These are phyloP conservation scores for Microtus pennsylvanicus DNA, from an alignment of 2,113 vertebrate genomes.

Conservation along the genomic window DNA sequence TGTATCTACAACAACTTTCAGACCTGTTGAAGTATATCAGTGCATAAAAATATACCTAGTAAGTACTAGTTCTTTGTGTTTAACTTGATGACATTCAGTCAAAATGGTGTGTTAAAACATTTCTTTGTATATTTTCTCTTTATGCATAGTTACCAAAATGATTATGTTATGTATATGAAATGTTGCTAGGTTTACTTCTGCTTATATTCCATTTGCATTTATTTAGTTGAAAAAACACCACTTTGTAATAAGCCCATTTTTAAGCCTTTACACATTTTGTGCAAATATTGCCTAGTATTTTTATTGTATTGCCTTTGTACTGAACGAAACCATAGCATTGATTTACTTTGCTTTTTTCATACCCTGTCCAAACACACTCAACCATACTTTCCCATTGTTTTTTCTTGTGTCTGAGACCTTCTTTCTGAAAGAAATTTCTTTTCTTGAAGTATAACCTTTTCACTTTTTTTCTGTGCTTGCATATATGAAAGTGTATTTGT, in stretches of 20 bases:
- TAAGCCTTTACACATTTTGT: neutral
- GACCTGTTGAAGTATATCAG: neutral
- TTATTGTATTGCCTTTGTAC: neutral
- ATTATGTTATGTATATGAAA: neutral
- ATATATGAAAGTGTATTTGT: neutral
- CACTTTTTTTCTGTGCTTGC: neutral
- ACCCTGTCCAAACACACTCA: neutral
- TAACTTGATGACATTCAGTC: neutral
- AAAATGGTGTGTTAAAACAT: constrained; percentile 26
- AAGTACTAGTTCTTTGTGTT: constrained; percentile 8
- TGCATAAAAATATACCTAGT: neutral
- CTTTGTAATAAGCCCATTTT: neutral
- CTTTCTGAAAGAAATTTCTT: neutral
- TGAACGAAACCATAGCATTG: neutral
- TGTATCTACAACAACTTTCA: constrained; percentile 1
- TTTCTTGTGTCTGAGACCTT: neutral
- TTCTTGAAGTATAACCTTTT: neutral
- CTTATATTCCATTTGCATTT: neutral
- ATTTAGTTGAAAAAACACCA: neutral
- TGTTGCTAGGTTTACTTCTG: neutral
- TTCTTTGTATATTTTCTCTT: neutral
- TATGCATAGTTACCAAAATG: neutral
- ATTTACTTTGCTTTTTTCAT: neutral
- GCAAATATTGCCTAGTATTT: neutral
- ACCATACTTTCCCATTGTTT: neutral